Base-by-base conservation (phyloP, 2,888 invertebrate genomes). In the Lymantria dispar region DNA sequence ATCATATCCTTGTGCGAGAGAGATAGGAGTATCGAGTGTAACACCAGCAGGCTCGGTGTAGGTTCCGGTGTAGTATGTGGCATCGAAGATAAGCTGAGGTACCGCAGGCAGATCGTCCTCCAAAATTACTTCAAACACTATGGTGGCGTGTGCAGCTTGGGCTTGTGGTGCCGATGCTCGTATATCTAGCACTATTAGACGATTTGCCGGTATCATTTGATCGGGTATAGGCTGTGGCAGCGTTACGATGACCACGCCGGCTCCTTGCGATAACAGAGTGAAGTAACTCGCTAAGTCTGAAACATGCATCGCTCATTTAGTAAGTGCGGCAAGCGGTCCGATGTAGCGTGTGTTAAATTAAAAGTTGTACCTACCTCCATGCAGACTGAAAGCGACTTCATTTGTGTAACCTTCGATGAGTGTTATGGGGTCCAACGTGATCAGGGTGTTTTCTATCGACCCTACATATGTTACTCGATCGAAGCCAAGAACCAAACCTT, bases 21-120 rank as follows among this genome's bases (percentile, higher is more conserved):
- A 55, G 38, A 78, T 72, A 3, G 56, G 50, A 10, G 60, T 55
- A 0, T 57, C 48, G 29, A 76, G 65, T 1, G 14, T 22, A 7
- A 78, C 60, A 5, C 68, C 68, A 8, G 8, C 54, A 8, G 38
- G 29, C 43, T 52, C 61, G 9, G 58, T 57, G 47, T 70, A 76
- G 10, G 56, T 48, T 10, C 77, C 78, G 2, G 66, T 65, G 50
- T 76, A 79, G 48, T 61, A 76, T 37, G 65, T 44, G 38, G 67
- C 64, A 29, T 46, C 49, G 37, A 57, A 57, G 0, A 30, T 43
- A 9, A 49, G 51, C 13, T 54, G 54, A 8, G 49, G 47, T 29
- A 38, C 12, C 3, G 47, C n/a, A 3, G 47, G 29, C 1, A 11
- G 22, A 1, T 50, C 46, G 0, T 56, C 45, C 1, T 60, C 53